Percentiles rank a stretch among this genome's conserved stretches.
Conservation (phyloP, 1,140 invertebrate species). For the Meloidogyne exigua region DNA sequence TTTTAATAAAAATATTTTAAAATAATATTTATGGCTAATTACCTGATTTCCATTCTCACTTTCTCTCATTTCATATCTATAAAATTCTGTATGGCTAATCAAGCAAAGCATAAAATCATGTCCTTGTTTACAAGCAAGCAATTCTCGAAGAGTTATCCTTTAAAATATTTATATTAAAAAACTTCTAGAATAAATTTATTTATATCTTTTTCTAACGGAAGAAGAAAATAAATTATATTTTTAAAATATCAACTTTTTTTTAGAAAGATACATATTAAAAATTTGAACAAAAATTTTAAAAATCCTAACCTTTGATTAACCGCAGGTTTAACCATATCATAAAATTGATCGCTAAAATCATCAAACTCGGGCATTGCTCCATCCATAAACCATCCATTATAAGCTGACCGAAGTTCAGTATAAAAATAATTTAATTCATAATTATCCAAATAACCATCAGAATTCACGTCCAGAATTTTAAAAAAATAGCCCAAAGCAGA, state of each 20-base stretch:
- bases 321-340: slow-evolving; percentile 27
- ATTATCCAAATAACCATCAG: slow-evolving; percentile 30
- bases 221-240: too few relatives aligned
- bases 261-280: not conserved
- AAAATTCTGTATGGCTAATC: slow-evolving; percentile 24
- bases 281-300: not conserved
- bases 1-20: not conserved
- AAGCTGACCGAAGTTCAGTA: slow-evolving; percentile 22
- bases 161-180: slow-evolving; percentile 2
- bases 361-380: slow-evolving; percentile 28
- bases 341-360: slow-evolving; percentile 28
- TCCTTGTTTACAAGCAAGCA: slow-evolving; percentile 33
- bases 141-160: slow-evolving; percentile 25
- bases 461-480: slow-evolving; percentile 38
- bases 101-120: slow-evolving; percentile 32
- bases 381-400: slow-evolving; percentile 24
- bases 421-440: slow-evolving; percentile 40
- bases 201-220: too few relatives aligned
- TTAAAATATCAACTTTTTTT: too few relatives aligned
- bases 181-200: too few relatives aligned
- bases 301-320: slow-evolving; percentile 14
- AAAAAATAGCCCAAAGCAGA: slow-evolving; percentile 35
- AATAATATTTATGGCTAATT: not conserved
- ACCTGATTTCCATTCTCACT: slow-evolving; percentile 1
- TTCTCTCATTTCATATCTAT: slow-evolving; percentile 31